Conservation (phyloP, 64 coral and sea anemone genomes). For the Hydrozoanthus tunicans region DNA sequence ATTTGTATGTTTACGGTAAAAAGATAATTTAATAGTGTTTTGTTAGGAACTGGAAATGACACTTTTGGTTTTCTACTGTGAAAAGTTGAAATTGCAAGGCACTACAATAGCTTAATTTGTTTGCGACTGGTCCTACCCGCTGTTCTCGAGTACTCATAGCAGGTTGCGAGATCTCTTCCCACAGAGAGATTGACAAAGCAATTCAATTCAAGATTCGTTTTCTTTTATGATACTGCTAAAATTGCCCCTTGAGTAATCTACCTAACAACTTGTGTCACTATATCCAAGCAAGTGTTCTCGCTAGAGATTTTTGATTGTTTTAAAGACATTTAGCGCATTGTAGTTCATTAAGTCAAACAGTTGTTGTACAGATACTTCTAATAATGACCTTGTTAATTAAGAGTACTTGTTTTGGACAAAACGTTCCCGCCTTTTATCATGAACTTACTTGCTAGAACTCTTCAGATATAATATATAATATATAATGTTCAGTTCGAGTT, state of each 20-base stretch:
- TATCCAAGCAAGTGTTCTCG: too few species aligned
- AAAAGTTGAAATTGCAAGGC: conserved; percentile 22
- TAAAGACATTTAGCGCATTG: background rate
- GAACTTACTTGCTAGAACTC: background rate
- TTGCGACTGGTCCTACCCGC: background rate
- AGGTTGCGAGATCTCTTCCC: background rate
- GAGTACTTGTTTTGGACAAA: background rate
- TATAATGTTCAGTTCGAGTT: background rate
- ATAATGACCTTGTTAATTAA: conserved; percentile 47
- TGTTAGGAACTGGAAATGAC: too few species aligned
- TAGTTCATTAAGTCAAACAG: too few species aligned
- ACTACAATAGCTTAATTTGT: background rate
- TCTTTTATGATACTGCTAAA: background rate
- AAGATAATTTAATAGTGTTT: too few species aligned
- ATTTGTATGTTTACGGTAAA: too few species aligned
- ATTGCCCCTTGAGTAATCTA: too few species aligned
- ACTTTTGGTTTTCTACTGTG: background rate
- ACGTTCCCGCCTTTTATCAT: background rate
- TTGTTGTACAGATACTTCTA: background rate
- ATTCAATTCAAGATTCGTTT: background rate
- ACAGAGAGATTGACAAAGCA: conserved; percentile 16
- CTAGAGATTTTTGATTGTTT: background rate
- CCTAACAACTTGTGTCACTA: too few species aligned
- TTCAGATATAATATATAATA: background rate
- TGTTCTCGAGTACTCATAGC: background rate